These are phyloP conservation scores for Anguilla megastoma DNA, from an alignment of 2,797 vertebrate genomes.

Conservation along the genomic window DNA sequence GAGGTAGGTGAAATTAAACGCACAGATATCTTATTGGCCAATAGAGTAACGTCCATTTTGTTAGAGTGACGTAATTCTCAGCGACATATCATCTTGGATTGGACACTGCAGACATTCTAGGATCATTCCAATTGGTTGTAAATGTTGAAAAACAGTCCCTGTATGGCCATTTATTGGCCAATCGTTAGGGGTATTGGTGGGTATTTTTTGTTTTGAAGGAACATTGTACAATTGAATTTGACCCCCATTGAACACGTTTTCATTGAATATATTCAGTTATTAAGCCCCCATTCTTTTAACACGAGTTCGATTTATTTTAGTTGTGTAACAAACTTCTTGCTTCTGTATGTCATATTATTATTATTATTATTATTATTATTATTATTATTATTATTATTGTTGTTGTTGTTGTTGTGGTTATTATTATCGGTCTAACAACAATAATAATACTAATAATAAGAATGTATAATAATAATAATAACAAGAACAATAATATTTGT, in stretches of 20 bases:
- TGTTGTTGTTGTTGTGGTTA: too few species aligned
- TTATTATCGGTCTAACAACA: too few species aligned
- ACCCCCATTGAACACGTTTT: background rate
- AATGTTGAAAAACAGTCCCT: background rate
- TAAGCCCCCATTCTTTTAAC: background rate
- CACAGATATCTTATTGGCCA: constrained; percentile 60
- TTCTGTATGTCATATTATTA: too few species aligned
- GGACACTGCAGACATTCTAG: constrained; percentile 24
- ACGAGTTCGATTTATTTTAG: background rate
- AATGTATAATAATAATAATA: too few species aligned
- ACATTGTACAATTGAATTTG: constrained; percentile 11
- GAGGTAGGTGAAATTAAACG: constrained; percentile 39
- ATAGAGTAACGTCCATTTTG: background rate
- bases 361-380: too few species aligned
- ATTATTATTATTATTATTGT: too few species aligned
- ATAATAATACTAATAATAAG: too few species aligned
- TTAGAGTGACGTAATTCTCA: constrained; percentile 48
- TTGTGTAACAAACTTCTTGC: background rate
- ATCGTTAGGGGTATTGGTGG: constrained; percentile 31
- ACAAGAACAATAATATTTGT: background rate
- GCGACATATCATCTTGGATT: constrained; percentile 35
- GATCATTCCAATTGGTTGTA: constrained; percentile 55
- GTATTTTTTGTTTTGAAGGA: constrained; percentile 33
- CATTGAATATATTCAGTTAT: background rate
- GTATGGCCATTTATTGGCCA: constrained; percentile 34